Evolutionary conservation across 92 coral and sea anemone genomes (phyloP).

Genomic region (Porites rus): DNA sequence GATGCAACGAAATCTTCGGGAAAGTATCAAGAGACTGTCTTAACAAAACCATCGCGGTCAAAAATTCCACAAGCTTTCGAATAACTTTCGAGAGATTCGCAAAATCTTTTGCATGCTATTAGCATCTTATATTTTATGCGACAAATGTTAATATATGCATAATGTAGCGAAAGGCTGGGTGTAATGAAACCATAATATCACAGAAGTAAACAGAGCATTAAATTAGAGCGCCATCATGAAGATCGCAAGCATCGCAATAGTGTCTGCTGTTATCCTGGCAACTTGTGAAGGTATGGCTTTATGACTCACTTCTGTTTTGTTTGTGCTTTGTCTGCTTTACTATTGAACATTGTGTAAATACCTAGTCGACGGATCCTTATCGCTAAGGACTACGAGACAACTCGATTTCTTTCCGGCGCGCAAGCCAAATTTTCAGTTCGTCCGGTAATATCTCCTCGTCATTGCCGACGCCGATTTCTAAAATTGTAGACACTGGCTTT

Average conservation of each 20-base stretch:
- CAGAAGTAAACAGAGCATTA: background rate
- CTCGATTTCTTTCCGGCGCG: background rate
- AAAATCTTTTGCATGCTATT: background rate
- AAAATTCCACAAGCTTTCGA: background rate
- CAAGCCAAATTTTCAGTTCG: background rate
- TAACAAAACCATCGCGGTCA: background rate
- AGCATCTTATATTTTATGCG: background rate
- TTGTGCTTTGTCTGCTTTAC: background rate
- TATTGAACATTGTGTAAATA: background rate
- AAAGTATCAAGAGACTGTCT: background rate
- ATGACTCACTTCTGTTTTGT: background rate
- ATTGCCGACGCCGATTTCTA: too few relatives aligned
- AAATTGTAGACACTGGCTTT: too few relatives aligned
- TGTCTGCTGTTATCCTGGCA: background rate
- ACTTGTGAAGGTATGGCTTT: constrained; percentile 16
- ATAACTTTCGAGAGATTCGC: background rate
- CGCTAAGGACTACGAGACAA: background rate
- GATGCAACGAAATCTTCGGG: too few relatives aligned
- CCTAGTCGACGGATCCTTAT: background rate
- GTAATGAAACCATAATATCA: background rate
- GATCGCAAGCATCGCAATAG: background rate
- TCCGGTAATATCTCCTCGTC: background rate
- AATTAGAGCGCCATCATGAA: background rate
- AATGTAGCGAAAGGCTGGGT: background rate
- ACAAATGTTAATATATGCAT: background rate